Conservation (phyloP, 2,113 vertebrate genomes). For the Cervus canadensis region DNA sequence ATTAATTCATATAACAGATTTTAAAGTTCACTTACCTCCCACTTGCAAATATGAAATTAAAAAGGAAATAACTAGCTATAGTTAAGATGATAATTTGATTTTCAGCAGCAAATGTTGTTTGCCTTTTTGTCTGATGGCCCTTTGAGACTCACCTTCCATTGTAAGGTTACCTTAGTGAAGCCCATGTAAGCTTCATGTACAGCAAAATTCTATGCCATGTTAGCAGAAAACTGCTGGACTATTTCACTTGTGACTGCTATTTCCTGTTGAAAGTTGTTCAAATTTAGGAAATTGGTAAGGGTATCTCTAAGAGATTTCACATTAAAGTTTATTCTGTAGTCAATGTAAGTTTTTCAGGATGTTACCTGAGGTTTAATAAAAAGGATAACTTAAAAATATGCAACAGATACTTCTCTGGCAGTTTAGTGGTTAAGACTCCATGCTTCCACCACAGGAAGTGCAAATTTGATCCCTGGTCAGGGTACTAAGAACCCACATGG, state of each 20-base stretch:
- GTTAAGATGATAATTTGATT: not conserved
- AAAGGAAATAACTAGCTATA: not conserved
- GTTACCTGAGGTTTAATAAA: not conserved
- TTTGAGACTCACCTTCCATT: not conserved
- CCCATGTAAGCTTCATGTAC: not conserved
- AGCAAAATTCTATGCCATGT: not conserved
- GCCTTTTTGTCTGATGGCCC: not conserved
- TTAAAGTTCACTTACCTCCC: not conserved
- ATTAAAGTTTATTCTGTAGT: not conserved
- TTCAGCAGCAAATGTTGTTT: not conserved
- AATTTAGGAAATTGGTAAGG: not conserved
- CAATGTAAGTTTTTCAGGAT: not conserved
- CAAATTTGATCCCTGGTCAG: not conserved
- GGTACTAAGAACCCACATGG: not conserved
- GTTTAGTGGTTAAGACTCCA: not conserved
- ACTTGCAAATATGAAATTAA: conserved; percentile 3
- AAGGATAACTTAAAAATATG: not conserved
- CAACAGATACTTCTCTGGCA: not conserved
- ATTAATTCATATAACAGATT: not conserved
- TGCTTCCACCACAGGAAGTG: not conserved
- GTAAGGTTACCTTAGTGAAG: not conserved
- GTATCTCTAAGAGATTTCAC: not conserved
- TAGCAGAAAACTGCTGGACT: not conserved
- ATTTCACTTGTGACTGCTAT: not conserved
- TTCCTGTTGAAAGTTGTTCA: not conserved